Evolutionary conservation across 1,140 invertebrate genomes (phyloP), one percentile per base, ranked within the genome.

Genomic region (Scylla paramamosain): DNA sequence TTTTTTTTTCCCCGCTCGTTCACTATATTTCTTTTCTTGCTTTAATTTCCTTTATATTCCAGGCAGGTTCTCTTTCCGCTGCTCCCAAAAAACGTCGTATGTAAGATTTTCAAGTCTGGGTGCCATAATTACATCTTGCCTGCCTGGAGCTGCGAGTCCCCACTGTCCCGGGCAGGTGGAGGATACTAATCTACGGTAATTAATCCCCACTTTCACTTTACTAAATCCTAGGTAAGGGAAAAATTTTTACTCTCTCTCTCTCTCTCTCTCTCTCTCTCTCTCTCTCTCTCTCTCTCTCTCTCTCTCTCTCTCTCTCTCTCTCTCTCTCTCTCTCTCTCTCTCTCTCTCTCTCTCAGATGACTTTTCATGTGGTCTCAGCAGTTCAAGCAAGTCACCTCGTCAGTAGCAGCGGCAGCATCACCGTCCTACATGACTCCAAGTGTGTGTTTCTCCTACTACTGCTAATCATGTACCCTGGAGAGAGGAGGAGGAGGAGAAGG

Each of bases 211-310:
- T 59, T 59, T 59, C 52, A 59, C 52, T 59, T 14, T 59, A 59
- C 52, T 39, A 39, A 39, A 39, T 39, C 39, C 39, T 2, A 39
- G 39, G 39, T 39, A 39, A 59, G 2, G 16, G 7, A 77, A 77
- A 25, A 10, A 10, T 25, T n/a, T 20, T 77, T 20, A 16, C 67
- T 77, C 67, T 77, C 67, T 77, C 10, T 77, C 67, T 77, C 67
- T 77, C 67, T 77, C 67, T 77, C 67, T 77, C 67, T 77, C 67
- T 77, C 67, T 77, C 67, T 77, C 67, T 77, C 67, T 77, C 67
- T 77, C 67, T 77, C 67, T 77, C 67, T 77, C 67, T 77, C 67
- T 77, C 67, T 77, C 67, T 77, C 67, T 77, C 67, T 77, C 67
- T 77, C 67, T 77, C 67, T 77, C 67, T 77, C 67, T 77, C 67